Evolutionary conservation across 2,113 vertebrate genomes (phyloP).

Genomic region (Tachuris rubrigastra): DNA sequence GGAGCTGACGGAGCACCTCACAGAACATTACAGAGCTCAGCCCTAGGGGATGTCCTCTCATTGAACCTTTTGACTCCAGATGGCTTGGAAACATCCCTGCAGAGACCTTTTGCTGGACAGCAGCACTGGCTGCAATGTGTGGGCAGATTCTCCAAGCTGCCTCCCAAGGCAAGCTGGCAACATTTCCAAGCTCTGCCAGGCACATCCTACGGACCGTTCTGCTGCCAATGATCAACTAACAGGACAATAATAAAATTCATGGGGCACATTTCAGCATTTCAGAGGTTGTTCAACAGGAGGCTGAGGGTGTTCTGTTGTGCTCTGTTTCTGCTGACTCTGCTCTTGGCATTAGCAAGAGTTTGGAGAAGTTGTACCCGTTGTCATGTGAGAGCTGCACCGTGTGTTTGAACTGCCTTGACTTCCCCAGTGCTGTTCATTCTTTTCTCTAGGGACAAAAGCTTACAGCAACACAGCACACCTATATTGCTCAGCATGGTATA

Average conservation of each 20-base stretch:
- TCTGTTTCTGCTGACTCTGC: constrained; percentile 5
- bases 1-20: not conserved
- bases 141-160: not conserved
- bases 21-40: not conserved
- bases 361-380: not conserved
- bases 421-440: not conserved
- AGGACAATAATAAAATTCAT: not conserved
- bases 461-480: not conserved
- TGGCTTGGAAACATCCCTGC: not conserved
- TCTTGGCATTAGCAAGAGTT: not conserved
- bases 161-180: not conserved
- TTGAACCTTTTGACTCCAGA: not conserved
- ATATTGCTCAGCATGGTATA: not conserved
- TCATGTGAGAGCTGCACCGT: not conserved
- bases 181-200: not conserved
- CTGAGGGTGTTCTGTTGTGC: not conserved
- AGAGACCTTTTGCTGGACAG: not conserved
- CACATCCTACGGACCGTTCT: not conserved
- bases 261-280: not conserved
- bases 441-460: not conserved
- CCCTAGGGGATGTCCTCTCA: not conserved
- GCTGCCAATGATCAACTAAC: not conserved
- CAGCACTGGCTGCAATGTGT: not conserved
- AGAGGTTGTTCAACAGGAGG: not conserved
- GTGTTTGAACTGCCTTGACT: not conserved